Conservation (phyloP, 1,140 invertebrate genomes). For the Calephelis virginiensis region DNA sequence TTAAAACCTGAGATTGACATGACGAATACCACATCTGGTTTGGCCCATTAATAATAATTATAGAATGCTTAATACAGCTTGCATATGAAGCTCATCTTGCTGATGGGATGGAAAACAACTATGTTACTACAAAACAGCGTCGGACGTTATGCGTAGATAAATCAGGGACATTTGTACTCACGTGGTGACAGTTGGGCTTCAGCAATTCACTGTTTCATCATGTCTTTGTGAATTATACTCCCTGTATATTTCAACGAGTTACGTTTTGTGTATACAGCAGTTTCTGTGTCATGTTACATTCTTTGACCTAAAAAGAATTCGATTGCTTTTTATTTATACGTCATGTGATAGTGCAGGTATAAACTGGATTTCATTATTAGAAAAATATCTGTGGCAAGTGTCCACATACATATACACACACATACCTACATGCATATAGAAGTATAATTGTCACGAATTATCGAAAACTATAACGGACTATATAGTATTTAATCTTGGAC, state of each 20-base stretch:
- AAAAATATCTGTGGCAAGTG: too few relatives aligned
- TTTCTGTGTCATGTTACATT: too few relatives aligned
- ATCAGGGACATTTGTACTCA: slow-evolving; percentile 58
- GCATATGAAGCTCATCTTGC: slow-evolving; percentile 35
- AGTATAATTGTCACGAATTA: too few relatives aligned
- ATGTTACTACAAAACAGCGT: slow-evolving; percentile 56
- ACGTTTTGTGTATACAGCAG: slow-evolving; percentile 3
- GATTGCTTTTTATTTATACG: too few relatives aligned
- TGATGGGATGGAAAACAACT: slow-evolving; percentile 46
- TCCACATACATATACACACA: too few relatives aligned
- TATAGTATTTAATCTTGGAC: too few relatives aligned
- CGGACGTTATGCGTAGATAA: slow-evolving; percentile 52
- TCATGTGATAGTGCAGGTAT: too few relatives aligned
- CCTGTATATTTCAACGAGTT: background rate
- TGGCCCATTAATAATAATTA: slow-evolving; percentile 30
- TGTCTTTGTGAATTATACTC: slow-evolving; percentile 35
- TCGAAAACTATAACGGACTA: too few relatives aligned
- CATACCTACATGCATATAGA: too few relatives aligned
- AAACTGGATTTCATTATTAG: too few relatives aligned
- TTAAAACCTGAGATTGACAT: slow-evolving; percentile 5
- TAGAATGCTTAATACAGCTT: slow-evolving; percentile 25
- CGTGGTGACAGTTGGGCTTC: slow-evolving; percentile 40
- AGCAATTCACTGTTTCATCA: slow-evolving; percentile 54
- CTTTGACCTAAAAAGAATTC: too few relatives aligned
- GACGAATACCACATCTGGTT: slow-evolving; percentile 20